Evolutionary conservation across 2,797 vertebrate genomes (phyloP).

Genomic region (Saxicola maurus): DNA sequence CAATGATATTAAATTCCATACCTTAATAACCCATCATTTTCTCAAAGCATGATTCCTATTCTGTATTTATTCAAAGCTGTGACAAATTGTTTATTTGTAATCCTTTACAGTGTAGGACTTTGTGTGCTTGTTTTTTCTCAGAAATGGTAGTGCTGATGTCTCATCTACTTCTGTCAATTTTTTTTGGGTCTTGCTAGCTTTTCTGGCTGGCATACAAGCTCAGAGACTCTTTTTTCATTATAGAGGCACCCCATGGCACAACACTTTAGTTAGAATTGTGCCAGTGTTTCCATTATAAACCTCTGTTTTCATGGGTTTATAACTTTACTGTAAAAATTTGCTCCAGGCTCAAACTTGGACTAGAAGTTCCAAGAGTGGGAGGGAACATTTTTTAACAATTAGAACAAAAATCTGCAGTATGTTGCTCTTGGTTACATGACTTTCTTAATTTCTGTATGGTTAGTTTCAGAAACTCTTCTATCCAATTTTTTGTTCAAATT

Average conservation of each 20-base stretch:
- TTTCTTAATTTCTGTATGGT: neutral
- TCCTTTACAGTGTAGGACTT: neutral
- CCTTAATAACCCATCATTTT: conserved; percentile 92
- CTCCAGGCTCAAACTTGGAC: conserved; percentile 52
- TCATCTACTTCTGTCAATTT: neutral
- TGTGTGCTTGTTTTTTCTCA: neutral
- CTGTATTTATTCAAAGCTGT: conserved; percentile 54
- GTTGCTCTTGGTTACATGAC: conserved; percentile 16
- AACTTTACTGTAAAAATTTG: conserved; percentile 66
- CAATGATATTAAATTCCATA: conserved; percentile 88
- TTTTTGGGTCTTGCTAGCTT: conserved; percentile 7
- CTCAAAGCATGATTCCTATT: conserved; percentile 81
- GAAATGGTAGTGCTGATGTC: neutral
- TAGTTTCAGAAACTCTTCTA: conserved; percentile 1
- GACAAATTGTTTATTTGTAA: conserved; percentile 24
- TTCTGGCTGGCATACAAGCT: conserved; percentile 3
- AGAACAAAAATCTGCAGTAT: conserved; percentile 15
- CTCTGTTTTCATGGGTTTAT: conserved; percentile 63
- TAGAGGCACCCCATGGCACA: conserved; percentile 19
- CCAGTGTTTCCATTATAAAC: conserved; percentile 67
- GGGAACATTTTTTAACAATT: conserved; percentile 55
- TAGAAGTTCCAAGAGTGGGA: conserved; percentile 46
- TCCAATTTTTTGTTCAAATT: neutral
- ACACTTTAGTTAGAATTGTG: conserved; percentile 39
- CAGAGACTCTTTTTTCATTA: conserved; percentile 22